A percentile compares a stretch with the other conserved stretches of the same genome.
Evolutionary conservation across 2,888 invertebrate genomes (phyloP).

Genomic region (Steinernema carpocapsae): DNA sequence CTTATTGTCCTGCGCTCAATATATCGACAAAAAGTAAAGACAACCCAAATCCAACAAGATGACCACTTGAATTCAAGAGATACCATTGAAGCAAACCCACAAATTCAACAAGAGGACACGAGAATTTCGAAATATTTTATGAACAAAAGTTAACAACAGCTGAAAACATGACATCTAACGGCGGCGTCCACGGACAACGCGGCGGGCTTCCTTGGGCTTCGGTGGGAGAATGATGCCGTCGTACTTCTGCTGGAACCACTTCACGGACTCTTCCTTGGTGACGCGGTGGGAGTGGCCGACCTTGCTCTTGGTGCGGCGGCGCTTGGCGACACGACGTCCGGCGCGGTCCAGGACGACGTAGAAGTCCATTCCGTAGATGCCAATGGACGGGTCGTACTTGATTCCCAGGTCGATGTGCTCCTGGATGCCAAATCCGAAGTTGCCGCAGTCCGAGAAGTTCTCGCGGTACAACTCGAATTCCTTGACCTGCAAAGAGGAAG

Average conservation of each 20-base stretch:
- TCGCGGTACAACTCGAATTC: slow-evolving; percentile 98
- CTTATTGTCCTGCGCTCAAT: no score
- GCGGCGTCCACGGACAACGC: slow-evolving; percentile 57
- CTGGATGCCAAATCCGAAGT: slow-evolving; percentile 99
- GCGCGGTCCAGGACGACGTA: slow-evolving; percentile 97
- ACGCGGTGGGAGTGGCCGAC: slow-evolving; percentile 92
- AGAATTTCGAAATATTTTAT: no score
- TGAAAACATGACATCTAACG: slow-evolving; percentile 48
- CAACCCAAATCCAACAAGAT: no score
- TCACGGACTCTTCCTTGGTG: slow-evolving; percentile 97
- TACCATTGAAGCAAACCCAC: no score
- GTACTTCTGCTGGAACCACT: slow-evolving; percentile 99
- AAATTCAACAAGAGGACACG: no score
- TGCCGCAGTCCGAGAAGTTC: slow-evolving; percentile 88
- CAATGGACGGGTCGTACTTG: slow-evolving; percentile 95
- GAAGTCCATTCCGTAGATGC: slow-evolving; percentile 99
- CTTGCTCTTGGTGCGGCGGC: slow-evolving; percentile 88
- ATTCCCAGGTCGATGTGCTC: slow-evolving; percentile 99
- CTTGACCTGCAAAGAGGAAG: slow-evolving; percentile 78
- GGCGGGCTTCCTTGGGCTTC: slow-evolving; percentile 73
- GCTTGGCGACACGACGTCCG: slow-evolving; percentile 94
- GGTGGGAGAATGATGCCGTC: slow-evolving; percentile 93
- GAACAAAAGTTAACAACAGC: slow-evolving; percentile 32
- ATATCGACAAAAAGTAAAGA: no score
- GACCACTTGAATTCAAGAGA: no score